These are phyloP conservation scores for Chrysina gloriosa DNA, from an alignment of 2,888 invertebrate genomes.

Conservation along the genomic window DNA sequence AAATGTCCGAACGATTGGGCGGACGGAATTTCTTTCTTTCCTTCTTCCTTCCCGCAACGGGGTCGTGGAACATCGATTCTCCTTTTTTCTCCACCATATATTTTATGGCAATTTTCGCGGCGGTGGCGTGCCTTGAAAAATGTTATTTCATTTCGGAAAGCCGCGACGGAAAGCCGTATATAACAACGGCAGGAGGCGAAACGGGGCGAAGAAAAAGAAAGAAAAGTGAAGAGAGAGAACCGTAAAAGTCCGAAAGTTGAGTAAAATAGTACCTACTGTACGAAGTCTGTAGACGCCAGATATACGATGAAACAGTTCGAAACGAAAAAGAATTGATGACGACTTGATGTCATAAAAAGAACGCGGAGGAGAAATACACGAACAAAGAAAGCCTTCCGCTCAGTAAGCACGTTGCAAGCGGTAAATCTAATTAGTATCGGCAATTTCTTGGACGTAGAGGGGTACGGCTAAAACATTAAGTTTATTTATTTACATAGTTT, in stretches of 20 bases:
- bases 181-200: conserved; percentile 45
- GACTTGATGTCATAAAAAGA: conserved; percentile 42
- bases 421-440: conserved; percentile 24
- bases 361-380: conserved; percentile 10
- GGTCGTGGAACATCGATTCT: conserved; percentile 2
- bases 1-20: conserved; percentile 36
- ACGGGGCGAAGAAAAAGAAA: conserved; percentile 40
- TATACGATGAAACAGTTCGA: conserved; percentile 40
- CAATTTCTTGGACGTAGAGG: not conserved
- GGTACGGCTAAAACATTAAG: not conserved
- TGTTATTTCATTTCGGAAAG: conserved; percentile 48
- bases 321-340: conserved; percentile 45
- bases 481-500: too few relatives aligned
- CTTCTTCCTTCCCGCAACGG: conserved; percentile 13
- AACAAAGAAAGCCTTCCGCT: conserved; percentile 34
- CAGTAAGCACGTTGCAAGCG: not conserved
- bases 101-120: conserved; percentile 46
- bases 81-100: conserved; percentile 39
- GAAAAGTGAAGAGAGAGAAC: conserved; percentile 45
- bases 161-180: conserved; percentile 40
- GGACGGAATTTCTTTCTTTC: conserved; percentile 34
- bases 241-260: conserved; percentile 56
- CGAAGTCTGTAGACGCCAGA: conserved; percentile 42
- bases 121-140: conserved; percentile 45
- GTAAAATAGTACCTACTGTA: conserved; percentile 55